These are phyloP conservation scores for Drosophila littoralis DNA, from an alignment of 1,140 invertebrate genomes.

Conservation along the genomic window DNA sequence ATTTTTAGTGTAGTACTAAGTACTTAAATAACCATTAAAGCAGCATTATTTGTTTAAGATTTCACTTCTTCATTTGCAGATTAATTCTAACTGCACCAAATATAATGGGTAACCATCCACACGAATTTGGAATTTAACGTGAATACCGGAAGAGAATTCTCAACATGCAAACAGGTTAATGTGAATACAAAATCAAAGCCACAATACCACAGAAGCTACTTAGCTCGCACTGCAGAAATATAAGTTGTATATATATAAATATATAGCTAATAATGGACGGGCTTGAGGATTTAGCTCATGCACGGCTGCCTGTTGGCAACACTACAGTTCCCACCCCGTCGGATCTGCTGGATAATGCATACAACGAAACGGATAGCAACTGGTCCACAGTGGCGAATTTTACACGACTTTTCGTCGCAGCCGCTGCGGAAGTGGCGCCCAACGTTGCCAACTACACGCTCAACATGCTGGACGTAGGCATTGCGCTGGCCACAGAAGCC, in stretches of 20 bases:
- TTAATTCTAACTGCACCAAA: not conserved
- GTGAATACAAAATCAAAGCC: not conserved
- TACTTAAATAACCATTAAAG: too few relatives aligned
- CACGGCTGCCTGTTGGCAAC: conserved; percentile 12
- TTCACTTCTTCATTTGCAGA: not conserved
- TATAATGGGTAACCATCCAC: not conserved
- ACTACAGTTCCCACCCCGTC: not conserved
- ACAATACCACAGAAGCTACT: not conserved
- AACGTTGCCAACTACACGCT: conserved; percentile 68
- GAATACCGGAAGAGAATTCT: not conserved
- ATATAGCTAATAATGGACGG: conserved; percentile 16
- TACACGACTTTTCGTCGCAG: conserved; percentile 54
- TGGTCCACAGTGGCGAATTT: conserved; percentile 56
- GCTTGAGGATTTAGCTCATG: conserved; percentile 10
- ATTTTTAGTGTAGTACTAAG: too few relatives aligned
- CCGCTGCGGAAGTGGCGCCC: conserved; percentile 28
- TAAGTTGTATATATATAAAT: not conserved
- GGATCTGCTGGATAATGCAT: conserved; percentile 28
- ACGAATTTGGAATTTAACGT: not conserved
- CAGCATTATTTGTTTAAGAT: not conserved
- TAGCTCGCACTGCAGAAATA: not conserved
- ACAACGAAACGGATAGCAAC: conserved; percentile 43
- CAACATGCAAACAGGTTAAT: conserved; percentile 16
- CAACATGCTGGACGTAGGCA: conserved; percentile 57
- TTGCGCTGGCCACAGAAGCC: conserved; percentile 47